Base-by-base conservation (phyloP, 2,113 vertebrate species). In the Notechis scutatus region DNA sequence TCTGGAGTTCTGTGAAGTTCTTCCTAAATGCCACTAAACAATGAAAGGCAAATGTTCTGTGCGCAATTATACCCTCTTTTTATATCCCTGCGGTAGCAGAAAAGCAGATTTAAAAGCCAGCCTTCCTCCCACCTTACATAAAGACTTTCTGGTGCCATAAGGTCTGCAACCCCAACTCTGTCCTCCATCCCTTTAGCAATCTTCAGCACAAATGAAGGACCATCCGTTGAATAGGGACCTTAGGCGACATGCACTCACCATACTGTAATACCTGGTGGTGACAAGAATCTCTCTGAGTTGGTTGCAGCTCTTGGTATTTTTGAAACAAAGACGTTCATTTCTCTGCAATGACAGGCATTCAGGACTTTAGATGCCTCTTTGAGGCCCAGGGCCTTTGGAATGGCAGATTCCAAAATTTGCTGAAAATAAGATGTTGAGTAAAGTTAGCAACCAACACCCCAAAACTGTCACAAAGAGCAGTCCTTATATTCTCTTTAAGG, bases 181-280 rank as follows among this genome's bases (percentile, higher is more conserved):
- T 94, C 90, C 1, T 0, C 91, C 90, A 93, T 34, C 15, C 6
- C 2, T 90, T 45, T 10, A 61, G 93, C 85, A 59, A 94, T 88
- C 91, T 89, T 86, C 59, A 92, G 61, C 20, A 81, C 34, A 89
- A 74, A 29, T 55, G 89, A 87, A 69, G 90, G 0, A 0, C 87
- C 92, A 92, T 94, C 81, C 57, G 64, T 61, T 55, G 93, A 59
- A 64, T 34, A 61, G 9, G 5, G 42, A 64, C 20, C 52, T 50
- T 91, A 87, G 90, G 93, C 92, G 89, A 20, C 5, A 74, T 21
- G 24, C 0, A 0, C n/a, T 74, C 10, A 14, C 34, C 26, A 10
- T 24, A 34, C 69, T 90, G 94, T 4, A 69, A 45, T 94, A 90
- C 93, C 64, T 92, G 96, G 81, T 26, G 8, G 57, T 95, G 94